Evolutionary conservation across 2,888 invertebrate species (phyloP), one percentile per base, ranked within the genome.

Genomic region (Marasmarcha lunaedactyla): DNA sequence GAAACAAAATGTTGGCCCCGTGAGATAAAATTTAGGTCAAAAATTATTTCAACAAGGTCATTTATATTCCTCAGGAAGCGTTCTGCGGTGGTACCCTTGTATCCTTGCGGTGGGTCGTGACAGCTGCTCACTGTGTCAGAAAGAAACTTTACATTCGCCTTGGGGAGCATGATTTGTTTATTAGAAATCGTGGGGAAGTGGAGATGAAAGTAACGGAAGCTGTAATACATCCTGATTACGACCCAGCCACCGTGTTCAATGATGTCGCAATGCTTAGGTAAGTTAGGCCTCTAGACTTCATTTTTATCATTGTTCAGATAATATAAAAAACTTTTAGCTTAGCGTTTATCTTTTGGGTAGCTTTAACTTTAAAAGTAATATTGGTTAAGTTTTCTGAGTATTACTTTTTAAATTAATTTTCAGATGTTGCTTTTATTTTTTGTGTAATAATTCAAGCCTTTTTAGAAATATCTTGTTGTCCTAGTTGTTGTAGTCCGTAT

Each of bases 41-140:
- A 20, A 5, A 20, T 20, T 3, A 20, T 3, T 20, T 20, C 7
- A 20, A 20, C 7, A 5, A 20, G 3, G 7, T 7, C 20, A 20
- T 20, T 20, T 20, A 7, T 30, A 30, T 30, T 11, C 9, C 30
- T 7, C 30, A 93, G 90, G 95, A 95, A 76, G 91, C 92, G 15
- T 94, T 94, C 60, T 95, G 95, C 59, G 95, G 95, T 0, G 95
- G 95, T 1, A 94, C 95, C 1, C 66, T 95, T 20, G 87, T 95
- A 12, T 89, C 92, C 0, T 86, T 92, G 0, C 86, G 89, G 35
- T 95, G 95, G 94, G 90, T 95, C 35, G 81, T 95, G 42, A 94
- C 95, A 0, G 94, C 94, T 0, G 94, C 94, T 1, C 95, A 95
- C 60, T 95, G 95, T 63, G 89, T 94, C 15, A 84, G 91, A 46